Evolutionary conservation across 2,113 vertebrate genomes (phyloP), one percentile per base, ranked within the genome.

Genomic region (Neogale vison): DNA sequence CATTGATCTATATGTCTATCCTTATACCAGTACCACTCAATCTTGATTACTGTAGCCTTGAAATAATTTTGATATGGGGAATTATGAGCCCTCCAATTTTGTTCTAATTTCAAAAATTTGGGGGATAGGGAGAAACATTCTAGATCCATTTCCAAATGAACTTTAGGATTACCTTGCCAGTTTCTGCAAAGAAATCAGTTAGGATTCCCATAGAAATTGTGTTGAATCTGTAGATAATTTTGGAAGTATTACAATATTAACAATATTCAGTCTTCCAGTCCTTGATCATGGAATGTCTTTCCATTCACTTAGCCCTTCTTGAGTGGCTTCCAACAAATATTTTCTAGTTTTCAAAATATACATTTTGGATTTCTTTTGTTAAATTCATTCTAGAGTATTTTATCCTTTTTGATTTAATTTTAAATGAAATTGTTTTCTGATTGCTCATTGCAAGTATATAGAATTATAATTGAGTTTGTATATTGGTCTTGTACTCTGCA

Each of bases 101-200:
- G 24, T 72, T 65, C n/a, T 69, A 47, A 50, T 50, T 76, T 29
- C 34, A 74, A 84, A 15, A 47, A 74, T 76, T 76, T 42, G 24
- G 17, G 26, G 42, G 8, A 36, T 17, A 29, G 11, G 42, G 20
- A 55, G 29, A 36, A 71, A 3, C 92, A 63, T 72, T 61, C 31
- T 50, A 23, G 36, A 31, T 71, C 86, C 89, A 93, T 97, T 98
- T 98, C 94, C 18, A 90, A 90, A 92, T 82, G n/a, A 74, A 74
- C 61, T 89, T 88, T 83, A 52, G 42, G 6, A 50, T 89, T 9
- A 63, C 24, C 17, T 63, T 63, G 52, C 52, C 20, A 50, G 50
- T 83, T 52, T 82, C 55, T 71, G 29, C 34, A 80, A 88, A 81
- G 47, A 42, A 71, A 24, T 71, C 31, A 71, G 17, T 9, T 63